phyloP scores from a whole-genome alignment of 2,797 vertebrate genomes.

The Hylomyscus alleni region DNA sequence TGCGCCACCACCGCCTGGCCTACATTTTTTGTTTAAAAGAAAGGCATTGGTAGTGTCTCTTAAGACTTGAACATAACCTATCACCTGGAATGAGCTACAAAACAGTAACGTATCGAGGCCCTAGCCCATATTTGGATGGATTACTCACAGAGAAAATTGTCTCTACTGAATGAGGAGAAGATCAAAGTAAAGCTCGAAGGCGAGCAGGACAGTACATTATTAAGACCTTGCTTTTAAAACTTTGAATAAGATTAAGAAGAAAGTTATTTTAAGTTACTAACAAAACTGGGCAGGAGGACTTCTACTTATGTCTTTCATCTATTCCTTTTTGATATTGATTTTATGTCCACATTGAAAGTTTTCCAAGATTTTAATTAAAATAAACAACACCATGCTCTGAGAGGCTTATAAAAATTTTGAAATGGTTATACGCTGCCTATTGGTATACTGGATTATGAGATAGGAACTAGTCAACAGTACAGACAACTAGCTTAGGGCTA shows the following conservation, averaged over 20 bases:
- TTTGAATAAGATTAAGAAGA: conserved; percentile 3
- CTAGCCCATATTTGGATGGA: neutral
- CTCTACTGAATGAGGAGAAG: neutral
- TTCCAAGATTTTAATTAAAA: neutral
- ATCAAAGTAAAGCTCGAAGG: neutral
- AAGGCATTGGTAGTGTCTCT: neutral
- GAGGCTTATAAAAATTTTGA: neutral
- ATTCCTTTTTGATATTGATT: conserved; percentile 51
- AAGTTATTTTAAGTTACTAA: neutral
- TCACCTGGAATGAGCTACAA: neutral
- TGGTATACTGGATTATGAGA: neutral
- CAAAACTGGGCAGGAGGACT: neutral
- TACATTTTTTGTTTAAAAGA: neutral
- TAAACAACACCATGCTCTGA: neutral
- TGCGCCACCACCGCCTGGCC: no score
- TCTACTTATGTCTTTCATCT: neutral
- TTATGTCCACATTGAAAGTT: neutral
- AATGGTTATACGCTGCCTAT: neutral
- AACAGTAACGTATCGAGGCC: neutral
- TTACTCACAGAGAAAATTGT: neutral
- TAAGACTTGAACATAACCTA: neutral
- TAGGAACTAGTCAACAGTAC: neutral
- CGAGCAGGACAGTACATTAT: conserved; percentile 34
- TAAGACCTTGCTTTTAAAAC: neutral
- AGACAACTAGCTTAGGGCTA: neutral